Conservation (phyloP, 2,888 invertebrate species). For the Dorcus parallelipipedus region DNA sequence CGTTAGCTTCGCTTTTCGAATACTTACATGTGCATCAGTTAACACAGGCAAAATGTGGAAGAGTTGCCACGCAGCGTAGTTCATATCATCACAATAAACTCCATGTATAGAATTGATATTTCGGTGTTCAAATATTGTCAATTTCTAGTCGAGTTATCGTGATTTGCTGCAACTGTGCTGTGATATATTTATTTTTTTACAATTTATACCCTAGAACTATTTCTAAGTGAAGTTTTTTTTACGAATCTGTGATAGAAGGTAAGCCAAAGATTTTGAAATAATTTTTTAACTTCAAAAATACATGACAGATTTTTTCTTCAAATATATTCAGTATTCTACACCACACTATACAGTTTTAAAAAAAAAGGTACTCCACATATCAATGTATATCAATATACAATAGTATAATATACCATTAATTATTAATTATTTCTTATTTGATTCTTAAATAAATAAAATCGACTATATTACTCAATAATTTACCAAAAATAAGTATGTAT, state of each 20-base stretch:
- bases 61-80: conserved; percentile 20
- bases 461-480: no score
- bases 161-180: conserved; percentile 15
- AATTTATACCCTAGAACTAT: conserved; percentile 1
- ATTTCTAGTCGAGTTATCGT: conserved; percentile 17
- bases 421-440: no score
- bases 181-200: conserved; percentile 12
- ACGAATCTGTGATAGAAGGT: conserved; percentile 18
- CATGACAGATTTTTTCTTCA: no score
- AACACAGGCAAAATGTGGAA: conserved; percentile 17
- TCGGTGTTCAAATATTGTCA: conserved; percentile 10
- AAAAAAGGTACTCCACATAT: no score
- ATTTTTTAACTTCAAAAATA: no score
- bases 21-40: conserved; percentile 5
- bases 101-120: no score
- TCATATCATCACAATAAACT: not conserved
- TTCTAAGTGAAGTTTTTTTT: not conserved
- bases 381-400: no score
- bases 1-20: conserved; percentile 1
- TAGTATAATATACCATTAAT: no score
- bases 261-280: not conserved
- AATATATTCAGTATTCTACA: no score
- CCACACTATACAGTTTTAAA: no score
- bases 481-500: no score
- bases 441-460: no score